Percentiles rank a stretch among this genome's conserved stretches.
Evolutionary conservation across 1,140 invertebrate genomes (phyloP).

Genomic region (Apis laboriosa): DNA sequence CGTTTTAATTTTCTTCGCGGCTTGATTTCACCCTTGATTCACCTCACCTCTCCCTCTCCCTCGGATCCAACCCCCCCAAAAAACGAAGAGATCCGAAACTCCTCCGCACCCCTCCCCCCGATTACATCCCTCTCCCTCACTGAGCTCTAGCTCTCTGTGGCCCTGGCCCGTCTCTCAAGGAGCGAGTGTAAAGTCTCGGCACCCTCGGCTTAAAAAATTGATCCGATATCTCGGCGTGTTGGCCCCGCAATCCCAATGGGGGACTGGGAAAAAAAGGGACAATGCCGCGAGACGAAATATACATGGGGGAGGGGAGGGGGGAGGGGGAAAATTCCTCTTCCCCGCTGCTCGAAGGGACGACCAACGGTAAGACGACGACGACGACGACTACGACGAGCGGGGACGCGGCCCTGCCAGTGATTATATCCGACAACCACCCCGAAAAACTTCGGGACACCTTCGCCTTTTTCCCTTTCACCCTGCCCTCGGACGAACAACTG

Average conservation of each 20-base stretch:
- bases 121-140: constrained; percentile 26
- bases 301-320: constrained; percentile 19
- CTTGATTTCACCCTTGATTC: constrained; percentile 71
- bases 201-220: constrained; percentile 80
- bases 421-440: constrained; percentile 77
- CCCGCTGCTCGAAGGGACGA: constrained; percentile 37
- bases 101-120: constrained; percentile 34
- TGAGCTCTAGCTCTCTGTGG: constrained; percentile 26
- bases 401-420: constrained; percentile 71
- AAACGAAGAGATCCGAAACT: constrained; percentile 37
- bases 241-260: constrained; percentile 76
- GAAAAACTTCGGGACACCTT: constrained; percentile 69
- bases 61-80: neutral
- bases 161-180: constrained; percentile 72
- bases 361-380: constrained; percentile 44
- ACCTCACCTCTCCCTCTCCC: neutral
- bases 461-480: constrained; percentile 38
- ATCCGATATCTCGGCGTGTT: constrained; percentile 79
- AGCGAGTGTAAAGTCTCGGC: constrained; percentile 79
- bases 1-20: constrained; percentile 77
- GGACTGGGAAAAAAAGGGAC: constrained; percentile 75
- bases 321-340: neutral
- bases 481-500: neutral
- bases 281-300: constrained; percentile 72
- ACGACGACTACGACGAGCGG: constrained; percentile 21